phyloP scores from a whole-genome alignment of 2,113 vertebrate species.

The Phalacrocorax brasilianus region DNA sequence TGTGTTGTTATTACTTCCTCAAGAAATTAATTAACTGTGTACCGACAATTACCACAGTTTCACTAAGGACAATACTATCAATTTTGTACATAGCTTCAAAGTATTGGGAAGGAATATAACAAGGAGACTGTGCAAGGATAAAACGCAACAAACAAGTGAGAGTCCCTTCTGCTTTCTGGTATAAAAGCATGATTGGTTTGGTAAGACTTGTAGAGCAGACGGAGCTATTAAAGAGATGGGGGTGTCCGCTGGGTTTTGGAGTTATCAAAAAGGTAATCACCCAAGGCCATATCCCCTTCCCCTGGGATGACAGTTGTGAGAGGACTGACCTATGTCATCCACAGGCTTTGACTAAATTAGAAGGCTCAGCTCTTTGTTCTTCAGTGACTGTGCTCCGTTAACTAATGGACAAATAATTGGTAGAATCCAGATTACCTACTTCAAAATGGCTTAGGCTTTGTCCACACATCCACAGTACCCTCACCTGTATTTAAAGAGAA shows the following conservation, averaged over 20 bases:
- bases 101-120: background rate
- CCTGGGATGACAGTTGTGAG: background rate
- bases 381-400: background rate
- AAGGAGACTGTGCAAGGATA: background rate
- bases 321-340: background rate
- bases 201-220: background rate
- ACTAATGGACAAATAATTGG: background rate
- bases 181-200: background rate
- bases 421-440: background rate
- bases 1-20: background rate
- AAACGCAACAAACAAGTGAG: background rate
- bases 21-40: background rate
- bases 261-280: background rate
- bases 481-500: background rate
- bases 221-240: background rate
- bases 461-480: background rate
- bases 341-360: background rate
- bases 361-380: background rate
- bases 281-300: background rate
- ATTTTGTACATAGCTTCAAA: background rate
- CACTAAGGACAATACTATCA: background rate
- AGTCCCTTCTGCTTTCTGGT: background rate
- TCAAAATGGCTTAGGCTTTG: background rate
- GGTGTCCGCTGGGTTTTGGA: background rate
- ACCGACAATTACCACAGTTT: background rate